These are phyloP conservation scores for Thumatha senex DNA, from an alignment of 2,888 invertebrate genomes.

Conservation along the genomic window DNA sequence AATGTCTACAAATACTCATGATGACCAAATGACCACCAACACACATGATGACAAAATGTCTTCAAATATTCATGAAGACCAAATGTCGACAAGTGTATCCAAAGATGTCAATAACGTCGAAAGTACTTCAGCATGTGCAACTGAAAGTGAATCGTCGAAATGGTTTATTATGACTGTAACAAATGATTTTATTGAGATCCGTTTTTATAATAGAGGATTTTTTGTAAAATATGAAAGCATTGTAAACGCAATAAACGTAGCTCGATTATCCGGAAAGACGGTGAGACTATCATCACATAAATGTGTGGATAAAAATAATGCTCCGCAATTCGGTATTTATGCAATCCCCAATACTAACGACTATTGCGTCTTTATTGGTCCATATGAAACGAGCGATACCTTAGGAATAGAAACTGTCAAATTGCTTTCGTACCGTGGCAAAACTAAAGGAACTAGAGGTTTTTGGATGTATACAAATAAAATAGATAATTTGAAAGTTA, in stretches of 20 bases:
- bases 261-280: slow-evolving; percentile 72
- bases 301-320: slow-evolving; percentile 40
- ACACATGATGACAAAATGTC: no score
- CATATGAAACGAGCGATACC: slow-evolving; percentile 65
- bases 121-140: not conserved
- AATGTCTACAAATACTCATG: no score
- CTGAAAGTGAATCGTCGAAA: slow-evolving; percentile 54
- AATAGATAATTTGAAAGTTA: slow-evolving; percentile 63
- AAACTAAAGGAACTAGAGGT: slow-evolving; percentile 57
- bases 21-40: no score
- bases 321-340: slow-evolving; percentile 72
- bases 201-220: slow-evolving; percentile 75
- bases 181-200: slow-evolving; percentile 79
- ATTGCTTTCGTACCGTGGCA: slow-evolving; percentile 32
- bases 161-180: slow-evolving; percentile 84
- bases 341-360: slow-evolving; percentile 63
- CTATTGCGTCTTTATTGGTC: slow-evolving; percentile 69
- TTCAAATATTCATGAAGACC: no score
- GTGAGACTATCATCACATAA: slow-evolving; percentile 70
- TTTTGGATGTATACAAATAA: slow-evolving; percentile 71
- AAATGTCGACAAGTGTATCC: not conserved
- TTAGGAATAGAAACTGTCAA: slow-evolving; percentile 72
- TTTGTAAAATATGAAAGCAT: slow-evolving; percentile 81
- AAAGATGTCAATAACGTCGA: not conserved
- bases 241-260: slow-evolving; percentile 71